Base-by-base conservation (phyloP, 2,113 vertebrate species). In the Nesoenas mayeri region DNA sequence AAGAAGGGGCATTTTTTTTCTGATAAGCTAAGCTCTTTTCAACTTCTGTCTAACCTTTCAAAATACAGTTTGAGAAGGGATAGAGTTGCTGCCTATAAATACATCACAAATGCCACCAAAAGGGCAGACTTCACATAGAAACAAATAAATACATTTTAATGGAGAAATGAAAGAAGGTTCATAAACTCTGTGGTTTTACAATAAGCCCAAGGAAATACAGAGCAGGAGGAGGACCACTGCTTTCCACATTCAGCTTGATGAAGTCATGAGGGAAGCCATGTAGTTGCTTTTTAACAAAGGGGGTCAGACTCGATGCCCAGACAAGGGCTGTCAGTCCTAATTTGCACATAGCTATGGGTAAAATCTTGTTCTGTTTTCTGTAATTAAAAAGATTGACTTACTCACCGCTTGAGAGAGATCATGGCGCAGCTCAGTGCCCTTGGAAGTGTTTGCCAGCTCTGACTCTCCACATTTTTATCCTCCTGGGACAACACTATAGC, bases 11-110 rank as follows among this genome's bases (percentile, higher is more conserved):
- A 48, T 58, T 78, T 66, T 32, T 48, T 51, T 81, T 54, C 36
- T 80, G 51, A 54, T 13, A 78, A 92, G 40, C 50, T 70, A 61
- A 79, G 67, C n/a, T 83, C 11, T 66, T 80, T 51, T 1, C 5
- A 32, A 80, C 51, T 80, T 92, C 15, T 2, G 13, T 62, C 72
- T 95, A 67, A 94, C 91, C 31, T 91, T 93, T 94, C 64, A 74
- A 90, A 92, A 73, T n/a, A 36, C 4, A 8, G 31, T 74, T 79
- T 62, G 42, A 73, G 79, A 73, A 66, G 19, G 82, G 82, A 80
- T 93, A 79, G 83, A 48, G 34, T 84, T 95, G 56, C 72, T 84
- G 48, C 24, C 60, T 95, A 81, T 86, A 92, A 94, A 96, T 89
- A 86, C 16, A 62, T 48, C 34, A 38, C 17, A 13, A 86, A 84